Evolutionary conservation across 2,888 invertebrate genomes (phyloP).

Genomic region (Geotrupes spiniger): DNA sequence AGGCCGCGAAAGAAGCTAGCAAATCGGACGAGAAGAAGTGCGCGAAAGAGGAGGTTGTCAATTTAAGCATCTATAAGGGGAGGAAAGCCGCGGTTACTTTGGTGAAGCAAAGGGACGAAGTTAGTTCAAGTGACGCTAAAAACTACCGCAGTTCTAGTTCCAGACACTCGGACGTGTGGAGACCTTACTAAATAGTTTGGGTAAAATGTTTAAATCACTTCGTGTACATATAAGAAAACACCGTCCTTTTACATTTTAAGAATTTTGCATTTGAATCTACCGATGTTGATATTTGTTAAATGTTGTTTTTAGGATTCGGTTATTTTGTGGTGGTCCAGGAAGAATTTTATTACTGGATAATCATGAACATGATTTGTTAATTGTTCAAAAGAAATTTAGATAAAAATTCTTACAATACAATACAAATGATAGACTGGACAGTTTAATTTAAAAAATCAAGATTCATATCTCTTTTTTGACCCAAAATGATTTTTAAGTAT

Average conservation of each 20-base stretch:
- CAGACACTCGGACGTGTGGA: slow-evolving; percentile 71
- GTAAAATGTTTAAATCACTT: background rate
- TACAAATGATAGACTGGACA: too few relatives aligned
- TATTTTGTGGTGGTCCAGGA: too few relatives aligned
- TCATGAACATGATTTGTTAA: too few relatives aligned
- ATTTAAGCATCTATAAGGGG: slow-evolving; percentile 42
- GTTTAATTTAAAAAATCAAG: too few relatives aligned
- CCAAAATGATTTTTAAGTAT: too few relatives aligned
- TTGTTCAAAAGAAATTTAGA: too few relatives aligned
- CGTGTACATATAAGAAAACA: slow-evolving; percentile 4
- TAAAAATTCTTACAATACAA: too few relatives aligned
- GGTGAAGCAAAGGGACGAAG: slow-evolving; percentile 47
- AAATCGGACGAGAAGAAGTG: background rate
- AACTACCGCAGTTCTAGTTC: slow-evolving; percentile 50
- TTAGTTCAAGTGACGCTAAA: slow-evolving; percentile 46
- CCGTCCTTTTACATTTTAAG: background rate
- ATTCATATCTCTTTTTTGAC: too few relatives aligned
- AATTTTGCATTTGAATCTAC: background rate
- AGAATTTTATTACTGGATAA: too few relatives aligned
- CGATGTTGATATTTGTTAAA: background rate
- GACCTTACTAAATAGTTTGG: slow-evolving; percentile 60
- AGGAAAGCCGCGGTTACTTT: slow-evolving; percentile 46
- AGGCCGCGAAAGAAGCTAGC: slow-evolving; percentile 6
- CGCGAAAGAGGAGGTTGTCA: slow-evolving; percentile 42
- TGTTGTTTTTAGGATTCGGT: background rate